A percentile compares a stretch with the other conserved stretches of the same genome.
Conservation (phyloP, 1,140 invertebrate genomes). For the Drosophila repletoides region DNA sequence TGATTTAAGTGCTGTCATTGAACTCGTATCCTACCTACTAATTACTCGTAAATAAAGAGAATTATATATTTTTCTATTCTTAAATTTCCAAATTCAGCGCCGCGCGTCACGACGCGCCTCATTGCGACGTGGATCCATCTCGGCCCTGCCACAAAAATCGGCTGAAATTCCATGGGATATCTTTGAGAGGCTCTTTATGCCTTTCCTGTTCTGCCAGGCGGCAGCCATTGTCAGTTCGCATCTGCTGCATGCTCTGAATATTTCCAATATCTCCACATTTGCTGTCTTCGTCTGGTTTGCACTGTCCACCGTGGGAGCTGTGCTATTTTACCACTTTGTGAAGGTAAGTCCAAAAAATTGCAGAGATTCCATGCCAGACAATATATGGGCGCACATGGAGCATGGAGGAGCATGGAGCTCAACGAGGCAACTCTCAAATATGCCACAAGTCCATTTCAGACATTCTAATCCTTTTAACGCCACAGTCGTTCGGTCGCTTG, state of each 20-base stretch:
- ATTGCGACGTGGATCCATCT: conserved; percentile 75
- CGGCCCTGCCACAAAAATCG: conserved; percentile 73
- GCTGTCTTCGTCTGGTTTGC: conserved; percentile 89
- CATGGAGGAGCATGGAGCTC: no score
- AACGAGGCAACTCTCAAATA: conserved; percentile 14
- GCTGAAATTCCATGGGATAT: conserved; percentile 89
- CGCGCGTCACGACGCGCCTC: conserved; percentile 77
- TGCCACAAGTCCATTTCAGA: conserved; percentile 48
- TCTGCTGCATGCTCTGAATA: conserved; percentile 87
- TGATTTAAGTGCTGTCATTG: conserved; percentile 3
- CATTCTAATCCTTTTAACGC: conserved; percentile 67
- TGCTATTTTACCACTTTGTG: conserved; percentile 91
- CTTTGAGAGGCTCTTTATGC: conserved; percentile 89
- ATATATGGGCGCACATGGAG: background rate
- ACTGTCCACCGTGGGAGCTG: conserved; percentile 86
- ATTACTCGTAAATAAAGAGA: background rate
- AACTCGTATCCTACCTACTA: background rate
- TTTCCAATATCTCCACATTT: conserved; percentile 89
- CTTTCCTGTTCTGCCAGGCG: conserved; percentile 90
- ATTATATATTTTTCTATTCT: conserved; percentile 6
- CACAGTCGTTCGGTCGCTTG: conserved; percentile 4
- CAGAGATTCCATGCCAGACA: no score
- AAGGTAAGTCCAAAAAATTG: conserved; percentile 85
- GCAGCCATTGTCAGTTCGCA: conserved; percentile 88
- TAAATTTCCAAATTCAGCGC: conserved; percentile 47